Percentiles rank a stretch among this genome's conserved stretches.
Evolutionary conservation across 2,888 invertebrate genomes (phyloP).

Genomic region (Coenonympha arcania): DNA sequence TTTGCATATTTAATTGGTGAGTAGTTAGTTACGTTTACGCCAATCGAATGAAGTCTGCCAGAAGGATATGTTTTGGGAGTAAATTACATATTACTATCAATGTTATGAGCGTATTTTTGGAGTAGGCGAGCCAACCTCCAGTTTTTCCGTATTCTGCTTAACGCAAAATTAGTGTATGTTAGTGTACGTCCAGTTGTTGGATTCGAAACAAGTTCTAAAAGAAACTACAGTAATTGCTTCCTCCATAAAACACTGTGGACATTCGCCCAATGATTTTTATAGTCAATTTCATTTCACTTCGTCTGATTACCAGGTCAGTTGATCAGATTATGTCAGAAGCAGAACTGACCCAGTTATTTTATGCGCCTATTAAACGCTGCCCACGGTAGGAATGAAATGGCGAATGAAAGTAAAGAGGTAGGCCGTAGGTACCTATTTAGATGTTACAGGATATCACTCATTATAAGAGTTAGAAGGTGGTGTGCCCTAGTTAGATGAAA

Average conservation of each 20-base stretch:
- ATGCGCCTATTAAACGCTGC: background rate
- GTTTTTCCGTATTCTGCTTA: no score
- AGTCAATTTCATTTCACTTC: conserved; percentile 4
- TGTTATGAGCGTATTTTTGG: no score
- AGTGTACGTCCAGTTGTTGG: no score
- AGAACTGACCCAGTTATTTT: conserved; percentile 6
- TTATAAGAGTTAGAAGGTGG: background rate
- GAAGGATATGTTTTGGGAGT: no score
- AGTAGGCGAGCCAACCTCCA: no score
- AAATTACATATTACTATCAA: no score
- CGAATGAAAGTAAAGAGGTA: conserved; percentile 8
- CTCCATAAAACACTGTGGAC: background rate
- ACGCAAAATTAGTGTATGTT: no score
- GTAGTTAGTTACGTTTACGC: no score
- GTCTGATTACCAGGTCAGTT: conserved; percentile 2
- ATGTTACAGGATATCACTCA: background rate
- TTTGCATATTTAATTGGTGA: no score
- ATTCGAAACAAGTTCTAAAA: background rate
- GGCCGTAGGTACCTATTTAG: conserved; percentile 7
- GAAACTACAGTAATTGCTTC: background rate
- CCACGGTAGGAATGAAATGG: conserved; percentile 2
- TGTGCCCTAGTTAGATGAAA: conserved; percentile 1
- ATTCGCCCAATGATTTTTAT: background rate
- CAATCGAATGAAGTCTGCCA: no score
- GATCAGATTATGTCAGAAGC: no score